Evolutionary conservation across 37 sponge, comb jelly and placozoan species (phyloP).

Genomic region (Theonella swinhoei): DNA sequence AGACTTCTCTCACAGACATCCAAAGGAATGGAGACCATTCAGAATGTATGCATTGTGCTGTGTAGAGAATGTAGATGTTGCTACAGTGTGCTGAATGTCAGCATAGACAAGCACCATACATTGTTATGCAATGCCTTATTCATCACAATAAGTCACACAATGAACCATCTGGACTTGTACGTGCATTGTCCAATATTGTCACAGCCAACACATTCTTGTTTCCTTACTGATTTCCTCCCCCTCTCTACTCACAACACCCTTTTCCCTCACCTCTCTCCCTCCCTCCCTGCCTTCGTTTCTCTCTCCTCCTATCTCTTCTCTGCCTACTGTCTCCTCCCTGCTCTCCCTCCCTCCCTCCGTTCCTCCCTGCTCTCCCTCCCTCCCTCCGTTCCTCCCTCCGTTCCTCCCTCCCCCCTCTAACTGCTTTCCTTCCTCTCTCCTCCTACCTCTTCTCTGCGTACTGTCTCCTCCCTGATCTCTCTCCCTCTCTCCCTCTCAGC

Average conservation of each 20-base stretch:
- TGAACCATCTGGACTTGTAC: too few relatives aligned
- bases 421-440: not conserved
- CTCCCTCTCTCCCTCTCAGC: not conserved
- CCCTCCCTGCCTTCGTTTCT: not conserved
- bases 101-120: too few relatives aligned
- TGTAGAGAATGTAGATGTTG: too few relatives aligned
- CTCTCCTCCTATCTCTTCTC: not conserved
- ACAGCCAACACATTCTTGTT: not conserved
- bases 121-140: too few relatives aligned
- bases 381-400: not conserved
- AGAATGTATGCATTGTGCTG: too few relatives aligned
- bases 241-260: too few relatives aligned
- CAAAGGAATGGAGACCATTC: too few relatives aligned
- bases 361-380: not conserved
- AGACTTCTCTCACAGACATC: too few relatives aligned
- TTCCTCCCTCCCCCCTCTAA: not conserved
- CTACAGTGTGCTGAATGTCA: too few relatives aligned
- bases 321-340: not conserved
- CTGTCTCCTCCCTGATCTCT: not conserved
- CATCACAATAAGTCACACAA: too few relatives aligned
- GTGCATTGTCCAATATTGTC: too few relatives aligned
- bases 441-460: not conserved
- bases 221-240: too few relatives aligned
- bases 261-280: not conserved
- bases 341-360: not conserved